phyloP scores from a whole-genome alignment of 2,113 vertebrate genomes.

The Oenanthe oenanthe region DNA sequence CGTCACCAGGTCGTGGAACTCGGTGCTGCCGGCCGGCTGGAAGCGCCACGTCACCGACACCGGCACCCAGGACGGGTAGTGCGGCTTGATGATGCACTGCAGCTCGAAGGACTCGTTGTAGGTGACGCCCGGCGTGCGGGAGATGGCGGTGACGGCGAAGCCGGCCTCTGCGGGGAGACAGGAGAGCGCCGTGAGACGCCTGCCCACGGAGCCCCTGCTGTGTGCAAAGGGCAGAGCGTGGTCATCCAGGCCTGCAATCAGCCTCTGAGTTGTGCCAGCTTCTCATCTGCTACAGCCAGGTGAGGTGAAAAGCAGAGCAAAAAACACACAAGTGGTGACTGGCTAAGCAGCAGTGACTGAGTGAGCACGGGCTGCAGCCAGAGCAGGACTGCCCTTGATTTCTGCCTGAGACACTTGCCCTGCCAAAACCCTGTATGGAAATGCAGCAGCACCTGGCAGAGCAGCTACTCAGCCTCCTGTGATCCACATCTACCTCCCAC shows the following conservation, averaged over 20 bases:
- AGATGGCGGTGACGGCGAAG: slow-evolving; percentile 93
- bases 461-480: not conserved
- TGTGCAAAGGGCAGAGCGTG: not conserved
- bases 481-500: not conserved
- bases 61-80: slow-evolving; percentile 87
- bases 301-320: not conserved
- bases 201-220: not conserved
- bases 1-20: slow-evolving; percentile 91
- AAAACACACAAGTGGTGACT: not conserved
- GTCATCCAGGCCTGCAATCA: not conserved
- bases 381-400: fast-evolving
- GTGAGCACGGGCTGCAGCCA: not conserved
- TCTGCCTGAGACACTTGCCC: not conserved
- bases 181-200: not conserved
- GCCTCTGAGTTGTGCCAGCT: fast-evolving
- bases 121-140: slow-evolving; percentile 89
- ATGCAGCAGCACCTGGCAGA: not conserved
- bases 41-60: slow-evolving; percentile 94
- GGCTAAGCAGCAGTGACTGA: not conserved
- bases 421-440: fast-evolving
- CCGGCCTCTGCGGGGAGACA: slow-evolving; percentile 81
- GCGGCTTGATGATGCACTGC: slow-evolving; percentile 94
- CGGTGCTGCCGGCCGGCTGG: slow-evolving; percentile 79
- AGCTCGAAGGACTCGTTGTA: slow-evolving; percentile 94
- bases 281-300: not conserved